A percentile compares a stretch with the other conserved stretches of the same genome.
Conservation (phyloP, 2,113 vertebrate species). For the Aptenodytes forsteri region DNA sequence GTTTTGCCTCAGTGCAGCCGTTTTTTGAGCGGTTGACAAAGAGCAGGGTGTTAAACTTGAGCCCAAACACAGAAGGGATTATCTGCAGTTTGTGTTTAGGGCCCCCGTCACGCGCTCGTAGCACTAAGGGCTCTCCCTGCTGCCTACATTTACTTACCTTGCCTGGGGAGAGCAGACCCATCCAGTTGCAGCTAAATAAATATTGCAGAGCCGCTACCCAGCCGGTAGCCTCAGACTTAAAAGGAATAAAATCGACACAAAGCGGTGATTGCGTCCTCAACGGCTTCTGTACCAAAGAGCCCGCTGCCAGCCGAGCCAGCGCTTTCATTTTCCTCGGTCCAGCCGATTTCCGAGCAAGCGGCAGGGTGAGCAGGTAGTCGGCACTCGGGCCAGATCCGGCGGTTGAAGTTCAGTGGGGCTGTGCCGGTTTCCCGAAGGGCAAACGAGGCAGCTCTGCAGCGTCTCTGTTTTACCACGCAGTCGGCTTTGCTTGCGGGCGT, state of each 20-base stretch:
- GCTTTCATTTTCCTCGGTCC: not conserved
- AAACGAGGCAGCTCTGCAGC: not conserved
- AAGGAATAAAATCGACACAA: too few relatives aligned
- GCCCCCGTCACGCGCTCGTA: rapidly evolving
- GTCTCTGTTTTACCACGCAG: not conserved
- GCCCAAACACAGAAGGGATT: not conserved
- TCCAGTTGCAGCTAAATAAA: not conserved
- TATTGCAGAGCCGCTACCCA: not conserved
- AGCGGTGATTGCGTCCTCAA: rapidly evolving
- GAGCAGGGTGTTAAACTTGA: not conserved
- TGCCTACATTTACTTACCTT: not conserved
- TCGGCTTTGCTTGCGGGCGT: not conserved
- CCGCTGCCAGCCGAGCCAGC: not conserved
- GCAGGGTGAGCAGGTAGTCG: not conserved
- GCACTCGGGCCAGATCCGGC: rapidly evolving
- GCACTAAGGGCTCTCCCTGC: not conserved
- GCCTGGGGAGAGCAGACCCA: not conserved
- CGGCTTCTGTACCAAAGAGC: not conserved
- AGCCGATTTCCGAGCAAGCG: not conserved
- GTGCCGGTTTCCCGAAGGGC: not conserved
- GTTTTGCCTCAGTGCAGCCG: not conserved
- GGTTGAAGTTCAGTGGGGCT: not conserved
- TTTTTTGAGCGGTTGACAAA: not conserved
- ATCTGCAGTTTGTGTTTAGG: not conserved
- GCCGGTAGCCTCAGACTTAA: not conserved